A percentile compares a stretch with the other conserved stretches of the same genome.
These are phyloP conservation scores for Amblyjoppa proteus DNA, from an alignment of 2,888 invertebrate genomes.

Conservation along the genomic window DNA sequence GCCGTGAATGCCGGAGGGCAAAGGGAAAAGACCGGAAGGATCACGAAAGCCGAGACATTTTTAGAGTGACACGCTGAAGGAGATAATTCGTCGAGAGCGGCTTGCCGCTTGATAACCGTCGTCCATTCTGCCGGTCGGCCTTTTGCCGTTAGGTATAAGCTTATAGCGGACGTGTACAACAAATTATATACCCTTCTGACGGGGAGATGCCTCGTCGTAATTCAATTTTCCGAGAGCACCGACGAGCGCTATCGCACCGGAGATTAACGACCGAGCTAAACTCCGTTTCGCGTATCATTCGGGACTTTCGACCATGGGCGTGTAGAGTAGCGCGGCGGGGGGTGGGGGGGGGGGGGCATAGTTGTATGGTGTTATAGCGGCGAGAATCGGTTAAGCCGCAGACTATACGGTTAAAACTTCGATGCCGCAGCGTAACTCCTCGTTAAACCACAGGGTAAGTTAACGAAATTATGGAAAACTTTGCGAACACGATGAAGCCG, in stretches of 20 bases:
- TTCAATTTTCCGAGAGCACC: conserved; percentile 73
- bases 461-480: conserved; percentile 64
- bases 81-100: background rate
- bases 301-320: conserved; percentile 62
- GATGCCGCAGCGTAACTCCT: conserved; percentile 49
- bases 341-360: background rate
- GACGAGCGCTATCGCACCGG: conserved; percentile 42
- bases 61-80: background rate
- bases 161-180: conserved; percentile 46
- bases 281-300: conserved; percentile 61
- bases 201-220: conserved; percentile 70
- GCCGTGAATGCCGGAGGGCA: background rate
- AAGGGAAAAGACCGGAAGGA: background rate
- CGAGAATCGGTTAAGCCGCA: conserved; percentile 47
- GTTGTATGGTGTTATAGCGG: background rate
- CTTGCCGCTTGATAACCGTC: conserved; percentile 23
- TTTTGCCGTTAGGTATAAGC: conserved; percentile 4
- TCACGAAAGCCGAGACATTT: background rate
- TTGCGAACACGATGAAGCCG: conserved; percentile 35
- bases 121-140: conserved; percentile 37
- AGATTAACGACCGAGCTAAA: conserved; percentile 68
- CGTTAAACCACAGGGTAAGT: conserved; percentile 57
- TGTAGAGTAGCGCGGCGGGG: conserved; percentile 44
- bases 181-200: conserved; percentile 67
- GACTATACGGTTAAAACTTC: conserved; percentile 50